phyloP scores from a whole-genome alignment of 2,797 vertebrate species.

The Propithecus perrieri region DNA sequence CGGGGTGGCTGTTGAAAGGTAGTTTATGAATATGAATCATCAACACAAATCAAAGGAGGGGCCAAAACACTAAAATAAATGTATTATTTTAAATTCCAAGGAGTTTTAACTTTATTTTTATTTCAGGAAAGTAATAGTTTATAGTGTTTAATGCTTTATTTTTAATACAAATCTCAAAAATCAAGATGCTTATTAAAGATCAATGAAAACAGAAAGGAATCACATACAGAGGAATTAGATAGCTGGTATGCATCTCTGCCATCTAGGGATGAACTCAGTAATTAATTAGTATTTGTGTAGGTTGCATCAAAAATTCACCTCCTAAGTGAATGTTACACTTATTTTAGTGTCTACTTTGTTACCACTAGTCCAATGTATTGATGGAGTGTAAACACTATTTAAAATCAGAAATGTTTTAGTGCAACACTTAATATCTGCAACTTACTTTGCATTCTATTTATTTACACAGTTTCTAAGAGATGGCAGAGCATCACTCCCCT shows the following conservation, averaged over 20 bases:
- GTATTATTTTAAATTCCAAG: background rate
- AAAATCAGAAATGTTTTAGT: background rate
- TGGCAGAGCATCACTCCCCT: background rate
- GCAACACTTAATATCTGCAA: background rate
- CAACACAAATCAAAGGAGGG: background rate
- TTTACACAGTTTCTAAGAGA: background rate
- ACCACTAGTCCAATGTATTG: background rate
- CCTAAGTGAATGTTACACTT: background rate
- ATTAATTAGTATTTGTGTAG: background rate
- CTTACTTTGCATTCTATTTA: background rate
- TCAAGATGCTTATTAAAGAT: background rate
- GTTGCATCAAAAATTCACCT: background rate
- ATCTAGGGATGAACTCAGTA: background rate
- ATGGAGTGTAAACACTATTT: background rate
- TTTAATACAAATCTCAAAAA: slow-evolving; percentile 33
- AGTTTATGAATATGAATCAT: background rate
- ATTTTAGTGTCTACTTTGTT: background rate
- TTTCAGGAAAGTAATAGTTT: background rate
- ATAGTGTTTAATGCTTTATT: background rate
- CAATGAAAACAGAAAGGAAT: background rate
- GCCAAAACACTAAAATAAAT: background rate
- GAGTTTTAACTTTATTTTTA: background rate
- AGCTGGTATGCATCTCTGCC: background rate
- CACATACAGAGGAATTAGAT: background rate
- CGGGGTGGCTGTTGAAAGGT: background rate